Conservation (phyloP, 1,140 invertebrate species). For the Dolichoris vasculosae region DNA sequence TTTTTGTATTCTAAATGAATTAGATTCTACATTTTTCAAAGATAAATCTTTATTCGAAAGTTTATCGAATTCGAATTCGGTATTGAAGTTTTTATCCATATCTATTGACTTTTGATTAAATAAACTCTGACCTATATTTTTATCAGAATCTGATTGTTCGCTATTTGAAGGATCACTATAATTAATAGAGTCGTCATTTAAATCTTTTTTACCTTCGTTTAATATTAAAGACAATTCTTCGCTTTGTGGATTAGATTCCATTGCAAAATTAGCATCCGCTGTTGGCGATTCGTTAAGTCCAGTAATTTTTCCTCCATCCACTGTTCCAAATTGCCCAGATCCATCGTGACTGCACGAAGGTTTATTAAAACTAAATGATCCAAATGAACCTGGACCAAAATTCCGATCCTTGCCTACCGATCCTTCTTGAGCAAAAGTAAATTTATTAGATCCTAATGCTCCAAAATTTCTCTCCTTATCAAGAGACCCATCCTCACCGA, state of each 20-base stretch:
- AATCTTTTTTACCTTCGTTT: conserved; percentile 12
- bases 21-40: not conserved
- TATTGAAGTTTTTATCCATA: conserved; percentile 11
- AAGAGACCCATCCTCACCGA: conserved; percentile 16
- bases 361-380: not conserved
- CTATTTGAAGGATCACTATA: not conserved
- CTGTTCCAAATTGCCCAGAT: conserved; percentile 27
- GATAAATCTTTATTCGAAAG: not conserved
- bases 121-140: too few relatives aligned
- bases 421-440: conserved; percentile 31
- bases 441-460: conserved; percentile 31
- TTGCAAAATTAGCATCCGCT: not conserved
- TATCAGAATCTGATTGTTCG: not conserved
- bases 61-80: not conserved
- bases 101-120: not conserved
- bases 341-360: conserved; percentile 14
- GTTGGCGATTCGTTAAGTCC: too few relatives aligned
- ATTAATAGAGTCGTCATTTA: conserved; percentile 22
- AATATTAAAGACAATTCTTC: not conserved
- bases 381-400: conserved; percentile 13
- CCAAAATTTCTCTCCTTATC: conserved; percentile 41
- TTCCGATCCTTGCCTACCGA: conserved; percentile 29
- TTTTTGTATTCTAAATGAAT: not conserved
- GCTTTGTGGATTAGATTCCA: not conserved
- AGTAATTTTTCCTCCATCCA: too few relatives aligned